Conservation (phyloP, 1,140 invertebrate species). For the Plectus sambesii region DNA sequence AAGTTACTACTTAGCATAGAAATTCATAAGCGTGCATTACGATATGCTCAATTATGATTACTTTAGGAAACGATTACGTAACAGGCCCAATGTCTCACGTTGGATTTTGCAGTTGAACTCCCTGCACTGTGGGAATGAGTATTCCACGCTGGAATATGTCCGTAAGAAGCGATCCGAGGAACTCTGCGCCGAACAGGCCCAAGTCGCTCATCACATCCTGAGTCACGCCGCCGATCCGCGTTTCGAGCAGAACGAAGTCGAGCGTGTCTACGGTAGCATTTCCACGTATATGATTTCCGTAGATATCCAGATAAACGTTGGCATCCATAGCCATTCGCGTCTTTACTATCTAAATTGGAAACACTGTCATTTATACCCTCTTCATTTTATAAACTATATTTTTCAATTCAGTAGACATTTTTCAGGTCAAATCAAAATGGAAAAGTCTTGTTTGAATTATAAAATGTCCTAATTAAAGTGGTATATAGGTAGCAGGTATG, state of each 20-base stretch:
- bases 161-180: constrained; percentile 41
- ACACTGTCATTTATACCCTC: no score
- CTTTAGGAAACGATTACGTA: no score
- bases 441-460: no score
- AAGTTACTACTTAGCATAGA: no score
- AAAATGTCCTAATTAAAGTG: no score
- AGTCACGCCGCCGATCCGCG: constrained; percentile 38
- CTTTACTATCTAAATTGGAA: constrained; percentile 29
- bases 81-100: constrained; percentile 26
- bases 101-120: constrained; percentile 42
- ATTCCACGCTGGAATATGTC: constrained; percentile 44
- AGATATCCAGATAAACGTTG: constrained; percentile 39
- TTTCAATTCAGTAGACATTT: no score
- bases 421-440: no score
- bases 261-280: constrained; percentile 41
- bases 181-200: constrained; percentile 43
- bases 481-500: no score
- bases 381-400: no score
- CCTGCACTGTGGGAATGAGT: constrained; percentile 40
- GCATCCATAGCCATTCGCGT: constrained; percentile 44
- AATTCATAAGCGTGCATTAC: no score
- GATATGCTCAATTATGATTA: no score
- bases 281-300: constrained; percentile 20
- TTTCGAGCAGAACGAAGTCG: constrained; percentile 40
- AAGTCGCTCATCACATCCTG: constrained; percentile 40